These are phyloP conservation scores for Neomicropteryx cornuta DNA, from an alignment of 1,140 invertebrate genomes.

Conservation along the genomic window DNA sequence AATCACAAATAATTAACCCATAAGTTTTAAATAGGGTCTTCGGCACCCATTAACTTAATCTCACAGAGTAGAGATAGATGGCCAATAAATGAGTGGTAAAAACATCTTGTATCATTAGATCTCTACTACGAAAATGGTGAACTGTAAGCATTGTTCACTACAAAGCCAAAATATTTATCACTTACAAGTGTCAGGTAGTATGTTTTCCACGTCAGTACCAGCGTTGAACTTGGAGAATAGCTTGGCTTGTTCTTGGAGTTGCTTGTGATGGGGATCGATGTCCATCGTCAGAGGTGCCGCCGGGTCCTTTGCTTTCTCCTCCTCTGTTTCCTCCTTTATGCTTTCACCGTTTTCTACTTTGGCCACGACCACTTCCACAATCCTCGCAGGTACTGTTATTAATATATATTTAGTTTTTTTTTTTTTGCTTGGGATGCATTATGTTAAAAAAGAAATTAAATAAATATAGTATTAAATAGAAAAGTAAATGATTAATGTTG, in stretches of 20 bases:
- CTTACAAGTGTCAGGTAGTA: conserved; percentile 17
- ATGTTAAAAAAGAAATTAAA: too few species aligned
- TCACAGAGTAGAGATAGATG: too few species aligned
- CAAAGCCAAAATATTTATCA: conserved; percentile 1
- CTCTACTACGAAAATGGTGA: conserved; percentile 3
- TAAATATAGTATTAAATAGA: too few species aligned
- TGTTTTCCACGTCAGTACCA: conserved; percentile 10
- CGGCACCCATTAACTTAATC: too few species aligned
- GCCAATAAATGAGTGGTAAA: too few species aligned
- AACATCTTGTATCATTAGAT: too few species aligned
- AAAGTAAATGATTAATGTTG: too few species aligned
- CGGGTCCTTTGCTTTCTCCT: conserved; percentile 30
- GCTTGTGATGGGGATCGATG: conserved; percentile 32
- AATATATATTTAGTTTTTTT: conserved; percentile 2
- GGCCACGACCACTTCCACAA: conserved; percentile 15
- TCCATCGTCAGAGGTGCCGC: conserved; percentile 37
- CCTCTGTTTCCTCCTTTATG: conserved; percentile 28
- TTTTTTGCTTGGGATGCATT: too few species aligned
- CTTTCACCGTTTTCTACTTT: conserved; percentile 20
- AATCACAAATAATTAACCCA: too few species aligned
- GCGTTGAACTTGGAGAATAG: conserved; percentile 33
- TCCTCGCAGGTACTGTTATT: not conserved
- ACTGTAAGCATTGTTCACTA: conserved; percentile 4
- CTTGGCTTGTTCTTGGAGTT: conserved; percentile 36
- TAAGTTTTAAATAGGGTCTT: too few species aligned